Evolutionary conservation across 2,113 vertebrate species (phyloP).

Genomic region (Anarhynchus alexandrinus): DNA sequence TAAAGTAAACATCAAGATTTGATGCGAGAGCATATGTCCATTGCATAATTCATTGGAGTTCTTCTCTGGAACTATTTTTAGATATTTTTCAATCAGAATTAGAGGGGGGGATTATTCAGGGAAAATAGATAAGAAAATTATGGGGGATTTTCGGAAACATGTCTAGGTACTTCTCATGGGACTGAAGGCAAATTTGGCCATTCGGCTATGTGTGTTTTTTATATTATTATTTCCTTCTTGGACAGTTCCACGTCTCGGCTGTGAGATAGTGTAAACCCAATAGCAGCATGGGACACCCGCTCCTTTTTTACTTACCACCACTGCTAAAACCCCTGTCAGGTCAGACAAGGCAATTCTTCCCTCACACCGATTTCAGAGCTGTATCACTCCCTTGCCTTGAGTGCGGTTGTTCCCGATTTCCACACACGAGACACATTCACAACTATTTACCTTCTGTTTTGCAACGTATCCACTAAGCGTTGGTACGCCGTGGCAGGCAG

Average conservation of each 20-base stretch:
- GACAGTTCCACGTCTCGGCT: background rate
- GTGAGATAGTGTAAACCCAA: background rate
- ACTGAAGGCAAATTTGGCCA: background rate
- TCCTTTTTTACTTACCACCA: background rate
- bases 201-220: background rate
- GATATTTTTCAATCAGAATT: background rate
- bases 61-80: slow-evolving; percentile 6
- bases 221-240: background rate
- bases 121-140: background rate
- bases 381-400: background rate
- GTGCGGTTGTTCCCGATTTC: background rate
- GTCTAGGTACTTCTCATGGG: background rate
- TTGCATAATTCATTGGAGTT: slow-evolving; percentile 3
- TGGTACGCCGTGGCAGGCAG: background rate
- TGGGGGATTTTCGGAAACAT: background rate
- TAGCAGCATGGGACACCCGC: background rate
- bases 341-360: background rate
- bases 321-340: background rate
- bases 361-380: background rate
- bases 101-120: background rate
- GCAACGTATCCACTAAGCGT: rapidly evolving
- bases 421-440: rapidly evolving
- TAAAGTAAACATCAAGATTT: background rate
- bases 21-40: background rate
- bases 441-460: background rate